Base-by-base conservation (phyloP, 1,140 invertebrate species). In the Microplitis demolitor region DNA sequence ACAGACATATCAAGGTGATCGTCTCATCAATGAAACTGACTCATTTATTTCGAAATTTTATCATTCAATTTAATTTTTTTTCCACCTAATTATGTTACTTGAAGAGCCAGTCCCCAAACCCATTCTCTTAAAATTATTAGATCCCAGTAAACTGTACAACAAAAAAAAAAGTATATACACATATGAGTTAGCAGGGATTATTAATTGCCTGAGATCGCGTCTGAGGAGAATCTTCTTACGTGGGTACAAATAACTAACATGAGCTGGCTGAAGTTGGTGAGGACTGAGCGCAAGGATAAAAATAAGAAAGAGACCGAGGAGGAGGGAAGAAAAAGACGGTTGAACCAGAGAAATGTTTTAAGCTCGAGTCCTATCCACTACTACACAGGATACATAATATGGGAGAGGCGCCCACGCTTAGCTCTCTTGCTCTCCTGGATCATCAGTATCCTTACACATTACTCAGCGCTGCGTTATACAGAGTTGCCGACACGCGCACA, bases 321-420 rank as follows among this genome's bases (percentile, higher is more conserved):
- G 33, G 71, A 77, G 76, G 76, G 68, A 75, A 76, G 76, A 58
- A 56, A 13, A 73, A 56, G 68, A 78, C 24, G 79, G 77, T 77
- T 82, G 83, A 84, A 85, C 83, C 83, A 85, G 84, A 86, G 84
- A 86, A 86, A 86, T 86, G 84, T 86, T 86, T 86, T 81, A 85
- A 86, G 82, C 82, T 78, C 83, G 78, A 51, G 58, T 45, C 14
- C 16, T 45, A 45, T 24, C 24, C 24, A 24, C 24, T 24, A 24
- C 24, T 24, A 24, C 24, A 24, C 24, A 24, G 24, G 24, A 58
- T 61, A 69, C n/a, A 64, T 33, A 13, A n/a, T 35, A 35, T 64
- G 62, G 39, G 62, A 62, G 51, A 62, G 51, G 69, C 69, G 61
- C 69, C 69, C 69, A 71, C 69, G 69, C 69, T 71, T 6, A 37